phyloP scores from a whole-genome alignment of 2,888 invertebrate species.

The Chelonus formosanus region DNA sequence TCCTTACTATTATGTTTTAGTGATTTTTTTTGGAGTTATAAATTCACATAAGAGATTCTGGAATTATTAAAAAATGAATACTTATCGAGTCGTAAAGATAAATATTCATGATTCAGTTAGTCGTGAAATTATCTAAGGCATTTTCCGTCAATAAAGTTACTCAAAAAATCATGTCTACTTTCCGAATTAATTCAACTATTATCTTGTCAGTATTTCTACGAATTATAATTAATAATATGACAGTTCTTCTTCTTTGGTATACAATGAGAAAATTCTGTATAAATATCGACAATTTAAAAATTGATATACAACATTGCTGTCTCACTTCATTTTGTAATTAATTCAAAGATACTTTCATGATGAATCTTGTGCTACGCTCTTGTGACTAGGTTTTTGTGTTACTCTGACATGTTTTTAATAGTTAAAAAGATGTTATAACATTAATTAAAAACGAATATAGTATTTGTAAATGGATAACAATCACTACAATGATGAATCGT shows the following conservation, averaged over 20 bases:
- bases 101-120: not conserved
- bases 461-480: not conserved
- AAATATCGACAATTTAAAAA: slow-evolving; percentile 53
- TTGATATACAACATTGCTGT: slow-evolving; percentile 41
- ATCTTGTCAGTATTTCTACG: slow-evolving; percentile 29
- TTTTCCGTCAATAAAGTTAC: slow-evolving; percentile 26
- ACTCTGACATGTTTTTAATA: slow-evolving; percentile 13
- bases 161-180: slow-evolving; percentile 26
- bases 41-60: slow-evolving; percentile 20
- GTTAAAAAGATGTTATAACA: slow-evolving; percentile 1
- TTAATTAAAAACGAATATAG: slow-evolving; percentile 9
- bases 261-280: slow-evolving; percentile 55
- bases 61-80: slow-evolving; percentile 3
- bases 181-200: slow-evolving; percentile 12
- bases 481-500: no score
- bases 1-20: no score
- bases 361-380: slow-evolving; percentile 41
- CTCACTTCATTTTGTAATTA: slow-evolving; percentile 27
- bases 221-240: slow-evolving; percentile 52
- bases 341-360: slow-evolving; percentile 31
- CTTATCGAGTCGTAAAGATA: no score
- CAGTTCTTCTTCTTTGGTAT: slow-evolving; percentile 63
- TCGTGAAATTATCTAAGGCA: slow-evolving; percentile 30
- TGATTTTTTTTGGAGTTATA: slow-evolving; percentile 15
- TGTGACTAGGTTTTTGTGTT: slow-evolving; percentile 41